These are phyloP conservation scores for Drosophila merina DNA, from an alignment of 2,888 invertebrate genomes.

Conservation along the genomic window DNA sequence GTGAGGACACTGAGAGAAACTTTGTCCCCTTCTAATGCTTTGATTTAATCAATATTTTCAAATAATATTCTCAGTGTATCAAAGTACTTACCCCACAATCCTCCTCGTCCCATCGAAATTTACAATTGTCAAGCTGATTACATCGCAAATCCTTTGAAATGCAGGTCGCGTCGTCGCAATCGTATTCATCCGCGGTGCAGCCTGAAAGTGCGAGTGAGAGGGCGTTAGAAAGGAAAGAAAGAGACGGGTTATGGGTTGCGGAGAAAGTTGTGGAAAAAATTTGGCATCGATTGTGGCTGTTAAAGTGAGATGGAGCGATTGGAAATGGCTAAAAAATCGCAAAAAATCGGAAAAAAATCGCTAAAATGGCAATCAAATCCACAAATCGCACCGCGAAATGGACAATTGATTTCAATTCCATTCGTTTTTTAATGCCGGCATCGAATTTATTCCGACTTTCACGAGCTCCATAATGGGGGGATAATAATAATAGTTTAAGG, in stretches of 20 bases:
- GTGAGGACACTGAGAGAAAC: constrained; percentile 8
- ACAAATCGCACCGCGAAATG: constrained; percentile 42
- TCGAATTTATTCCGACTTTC: no score
- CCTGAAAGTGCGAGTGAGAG: constrained; percentile 23
- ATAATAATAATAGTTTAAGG: not conserved
- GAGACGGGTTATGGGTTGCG: constrained; percentile 10
- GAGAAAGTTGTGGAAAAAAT: constrained; percentile 40
- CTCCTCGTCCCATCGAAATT: constrained; percentile 91
- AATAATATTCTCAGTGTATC: constrained; percentile 5
- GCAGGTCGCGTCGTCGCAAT: constrained; percentile 95
- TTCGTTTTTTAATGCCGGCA: not conserved
- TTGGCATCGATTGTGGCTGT: constrained; percentile 21
- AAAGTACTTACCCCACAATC: constrained; percentile 84
- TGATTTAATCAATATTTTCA: not conserved
- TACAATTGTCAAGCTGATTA: constrained; percentile 91
- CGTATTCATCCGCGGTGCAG: constrained; percentile 87
- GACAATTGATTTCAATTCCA: constrained; percentile 36
- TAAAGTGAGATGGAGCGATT: constrained; percentile 11
- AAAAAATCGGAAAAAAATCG: constrained; percentile 14
- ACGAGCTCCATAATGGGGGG: no score
- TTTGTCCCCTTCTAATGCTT: no score
- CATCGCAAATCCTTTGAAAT: constrained; percentile 89
- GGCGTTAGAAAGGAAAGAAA: not conserved
- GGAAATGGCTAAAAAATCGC: constrained; percentile 14
- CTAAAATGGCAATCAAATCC: constrained; percentile 36